Percentiles rank a stretch among this genome's conserved stretches.
Conservation (phyloP, 2,113 vertebrate genomes). For the Rattus rattus region DNA sequence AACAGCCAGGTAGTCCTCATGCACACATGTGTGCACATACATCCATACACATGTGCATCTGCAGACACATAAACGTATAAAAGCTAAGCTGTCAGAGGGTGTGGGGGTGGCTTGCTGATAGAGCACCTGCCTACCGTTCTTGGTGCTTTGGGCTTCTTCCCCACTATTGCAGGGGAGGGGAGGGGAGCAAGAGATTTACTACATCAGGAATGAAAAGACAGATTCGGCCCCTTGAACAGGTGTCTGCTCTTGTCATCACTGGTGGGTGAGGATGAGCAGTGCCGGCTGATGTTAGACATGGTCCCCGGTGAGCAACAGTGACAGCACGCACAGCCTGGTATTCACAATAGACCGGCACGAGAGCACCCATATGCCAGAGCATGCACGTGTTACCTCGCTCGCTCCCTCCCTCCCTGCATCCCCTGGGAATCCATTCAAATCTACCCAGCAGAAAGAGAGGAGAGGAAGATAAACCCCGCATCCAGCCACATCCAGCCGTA, state of each 20-base stretch:
- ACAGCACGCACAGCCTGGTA: not conserved
- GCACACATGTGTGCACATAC: not conserved
- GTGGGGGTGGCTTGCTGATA: not conserved
- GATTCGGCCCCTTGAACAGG: not conserved
- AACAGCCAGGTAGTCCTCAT: not conserved
- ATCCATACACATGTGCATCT: not conserved
- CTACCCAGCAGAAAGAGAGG: not conserved
- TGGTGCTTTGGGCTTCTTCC: not conserved
- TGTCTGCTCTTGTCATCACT: not conserved
- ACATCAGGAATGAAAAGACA: not conserved
- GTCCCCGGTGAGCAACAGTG: not conserved
- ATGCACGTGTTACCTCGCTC: not conserved
- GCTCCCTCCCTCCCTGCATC: fast-evolving
- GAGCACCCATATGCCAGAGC: fast-evolving
- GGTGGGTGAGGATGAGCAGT: fast-evolving
- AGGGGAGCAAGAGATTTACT: not conserved
- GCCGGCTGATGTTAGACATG: not conserved
- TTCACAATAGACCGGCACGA: not conserved
- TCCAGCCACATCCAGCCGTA: not conserved
- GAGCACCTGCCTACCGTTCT: not conserved
- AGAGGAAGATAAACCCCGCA: not conserved
- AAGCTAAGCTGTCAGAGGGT: not conserved
- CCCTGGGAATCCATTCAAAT: not conserved
- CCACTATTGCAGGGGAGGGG: not conserved
- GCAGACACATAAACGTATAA: not conserved